Percentiles rank a stretch among this genome's conserved stretches.
Evolutionary conservation across 92 coral and sea anemone species (phyloP).

Genomic region (Porites cylindrica): DNA sequence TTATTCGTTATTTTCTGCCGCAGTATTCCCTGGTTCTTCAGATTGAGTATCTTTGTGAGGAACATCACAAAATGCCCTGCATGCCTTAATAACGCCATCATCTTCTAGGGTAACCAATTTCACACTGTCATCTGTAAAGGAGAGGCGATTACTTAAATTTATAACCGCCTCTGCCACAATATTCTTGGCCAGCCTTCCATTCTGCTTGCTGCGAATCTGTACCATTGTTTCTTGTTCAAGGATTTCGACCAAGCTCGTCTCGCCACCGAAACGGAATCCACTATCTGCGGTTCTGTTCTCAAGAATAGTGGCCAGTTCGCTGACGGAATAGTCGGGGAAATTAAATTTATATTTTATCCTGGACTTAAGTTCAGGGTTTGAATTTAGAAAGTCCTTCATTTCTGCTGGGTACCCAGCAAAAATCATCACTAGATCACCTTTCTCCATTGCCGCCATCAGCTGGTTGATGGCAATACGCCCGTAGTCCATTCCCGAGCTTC

Average conservation of each 20-base stretch:
- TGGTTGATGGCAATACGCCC: slow-evolving; percentile 63
- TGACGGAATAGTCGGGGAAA: slow-evolving; percentile 39
- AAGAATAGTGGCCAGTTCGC: slow-evolving; percentile 27
- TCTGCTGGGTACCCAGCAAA: slow-evolving; percentile 54
- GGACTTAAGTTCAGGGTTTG: slow-evolving; percentile 58
- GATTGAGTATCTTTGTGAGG: too few species aligned
- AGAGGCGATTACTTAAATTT: slow-evolving; percentile 35
- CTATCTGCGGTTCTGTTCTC: slow-evolving; percentile 21
- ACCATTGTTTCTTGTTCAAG: slow-evolving; percentile 1
- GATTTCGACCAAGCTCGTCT: background rate
- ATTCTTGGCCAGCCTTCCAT: slow-evolving; percentile 51
- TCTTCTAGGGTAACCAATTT: slow-evolving; percentile 32
- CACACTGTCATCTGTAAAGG: slow-evolving; percentile 27
- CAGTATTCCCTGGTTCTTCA: too few species aligned
- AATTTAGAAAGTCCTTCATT: slow-evolving; percentile 25
- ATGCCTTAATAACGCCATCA: slow-evolving; percentile 32
- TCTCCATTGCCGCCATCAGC: slow-evolving; percentile 56
- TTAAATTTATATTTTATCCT: slow-evolving; percentile 45
- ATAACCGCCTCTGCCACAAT: slow-evolving; percentile 45
- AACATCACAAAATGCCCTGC: slow-evolving; percentile 17
- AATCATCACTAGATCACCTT: slow-evolving; percentile 59
- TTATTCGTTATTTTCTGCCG: too few species aligned
- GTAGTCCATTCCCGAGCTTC: slow-evolving; percentile 34
- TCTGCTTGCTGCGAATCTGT: slow-evolving; percentile 22
- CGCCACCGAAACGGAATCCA: slow-evolving; percentile 26